Percentiles rank a stretch among this genome's conserved stretches.
Conservation (phyloP, 2,113 vertebrate species). For the Glaucidium brasilianum region DNA sequence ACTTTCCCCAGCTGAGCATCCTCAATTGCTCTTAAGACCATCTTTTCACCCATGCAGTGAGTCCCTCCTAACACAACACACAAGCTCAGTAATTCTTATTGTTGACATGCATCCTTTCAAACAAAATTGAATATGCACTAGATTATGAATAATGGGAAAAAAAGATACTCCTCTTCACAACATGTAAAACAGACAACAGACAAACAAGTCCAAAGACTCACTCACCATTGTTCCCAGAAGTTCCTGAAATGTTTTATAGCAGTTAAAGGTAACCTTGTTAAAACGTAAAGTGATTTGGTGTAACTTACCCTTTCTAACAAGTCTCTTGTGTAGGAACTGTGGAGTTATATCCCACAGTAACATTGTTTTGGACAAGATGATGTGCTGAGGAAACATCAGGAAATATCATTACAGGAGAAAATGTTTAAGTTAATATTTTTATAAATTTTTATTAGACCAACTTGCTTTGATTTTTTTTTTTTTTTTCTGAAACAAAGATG, state of each 20-base stretch:
- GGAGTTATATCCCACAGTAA: not conserved
- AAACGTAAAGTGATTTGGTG: not conserved
- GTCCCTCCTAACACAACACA: not conserved
- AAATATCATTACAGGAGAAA: not conserved
- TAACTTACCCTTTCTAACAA: not conserved
- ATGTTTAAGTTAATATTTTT: not conserved
- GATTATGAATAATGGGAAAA: not conserved
- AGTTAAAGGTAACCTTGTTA: not conserved
- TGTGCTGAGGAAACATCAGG: not conserved
- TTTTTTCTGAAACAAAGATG: not conserved
- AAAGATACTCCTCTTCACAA: not conserved
- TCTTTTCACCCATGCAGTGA: fast-evolving
- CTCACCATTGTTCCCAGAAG: not conserved
- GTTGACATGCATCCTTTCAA: not conserved
- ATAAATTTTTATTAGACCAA: not conserved
- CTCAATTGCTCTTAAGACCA: not conserved
- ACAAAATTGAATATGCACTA: not conserved
- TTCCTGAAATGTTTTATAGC: not conserved
- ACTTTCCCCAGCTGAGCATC: not conserved
- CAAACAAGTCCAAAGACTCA: not conserved
- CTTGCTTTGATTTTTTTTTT: not conserved
- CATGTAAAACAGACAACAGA: not conserved
- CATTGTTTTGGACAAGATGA: not conserved
- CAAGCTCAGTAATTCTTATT: not conserved
- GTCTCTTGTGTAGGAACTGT: not conserved